Evolutionary conservation across 2,797 vertebrate genomes (phyloP).

Genomic region (Arctocebus calabarensis): DNA sequence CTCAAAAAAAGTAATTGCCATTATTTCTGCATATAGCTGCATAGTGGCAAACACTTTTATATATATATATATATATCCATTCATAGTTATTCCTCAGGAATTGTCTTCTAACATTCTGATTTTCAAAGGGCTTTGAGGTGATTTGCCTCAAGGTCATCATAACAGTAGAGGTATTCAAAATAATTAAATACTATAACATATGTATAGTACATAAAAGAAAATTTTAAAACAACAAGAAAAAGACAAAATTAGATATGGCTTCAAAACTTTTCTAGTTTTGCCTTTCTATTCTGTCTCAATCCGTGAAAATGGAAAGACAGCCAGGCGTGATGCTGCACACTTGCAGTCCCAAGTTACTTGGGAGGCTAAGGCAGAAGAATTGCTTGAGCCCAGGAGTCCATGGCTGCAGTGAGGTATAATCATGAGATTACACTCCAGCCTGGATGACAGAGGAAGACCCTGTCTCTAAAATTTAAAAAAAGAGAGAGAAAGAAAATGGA

Average conservation of each 20-base stretch:
- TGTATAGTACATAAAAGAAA: not conserved
- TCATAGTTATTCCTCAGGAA: not conserved
- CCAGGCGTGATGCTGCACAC: not conserved
- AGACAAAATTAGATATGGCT: not conserved
- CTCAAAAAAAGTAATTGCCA: not conserved
- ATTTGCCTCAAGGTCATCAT: constrained; percentile 3
- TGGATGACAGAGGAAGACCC: not conserved
- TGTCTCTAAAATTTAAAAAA: not conserved
- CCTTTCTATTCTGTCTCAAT: constrained; percentile 16
- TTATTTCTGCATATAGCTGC: constrained; percentile 33
- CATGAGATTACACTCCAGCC: not conserved
- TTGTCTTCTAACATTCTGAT: not conserved
- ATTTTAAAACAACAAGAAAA: not conserved
- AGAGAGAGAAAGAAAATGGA: not conserved
- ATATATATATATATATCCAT: not conserved
- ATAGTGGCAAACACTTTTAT: not conserved
- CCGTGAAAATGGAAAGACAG: constrained; percentile 38
- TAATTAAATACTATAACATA: not conserved
- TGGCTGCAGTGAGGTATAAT: not conserved
- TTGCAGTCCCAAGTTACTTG: not conserved
- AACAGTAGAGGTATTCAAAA: not conserved
- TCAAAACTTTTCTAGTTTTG: not conserved
- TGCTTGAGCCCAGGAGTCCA: not conserved
- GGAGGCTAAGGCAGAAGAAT: not conserved
- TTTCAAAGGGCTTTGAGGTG: constrained; percentile 42